Evolutionary conservation across 2,113 vertebrate genomes (phyloP).

Genomic region (Phodopus roborovskii): DNA sequence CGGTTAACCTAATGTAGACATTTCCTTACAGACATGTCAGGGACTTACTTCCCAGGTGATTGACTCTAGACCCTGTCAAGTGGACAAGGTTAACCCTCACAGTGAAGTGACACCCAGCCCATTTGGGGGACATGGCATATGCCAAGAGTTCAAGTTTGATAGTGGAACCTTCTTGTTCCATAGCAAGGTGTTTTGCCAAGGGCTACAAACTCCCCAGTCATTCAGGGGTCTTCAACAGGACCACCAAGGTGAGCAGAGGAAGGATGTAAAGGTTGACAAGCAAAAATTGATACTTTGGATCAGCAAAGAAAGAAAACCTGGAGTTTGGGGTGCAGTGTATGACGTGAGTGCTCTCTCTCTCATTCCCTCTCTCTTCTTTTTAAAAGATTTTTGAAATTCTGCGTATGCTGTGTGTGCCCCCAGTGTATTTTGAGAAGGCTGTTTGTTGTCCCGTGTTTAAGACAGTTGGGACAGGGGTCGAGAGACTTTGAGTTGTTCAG

Average conservation of each 20-base stretch:
- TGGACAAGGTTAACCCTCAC: not conserved
- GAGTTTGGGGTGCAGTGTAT: too few species aligned
- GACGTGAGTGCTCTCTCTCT: too few species aligned
- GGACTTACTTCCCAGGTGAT: not conserved
- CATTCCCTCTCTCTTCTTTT: too few species aligned
- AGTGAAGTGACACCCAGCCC: not conserved
- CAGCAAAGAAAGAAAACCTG: not conserved
- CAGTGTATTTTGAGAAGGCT: not conserved
- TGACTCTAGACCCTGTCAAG: not conserved
- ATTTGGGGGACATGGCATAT: not conserved
- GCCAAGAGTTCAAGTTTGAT: not conserved
- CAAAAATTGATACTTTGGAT: not conserved
- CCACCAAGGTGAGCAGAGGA: not conserved
- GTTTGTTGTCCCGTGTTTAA: not conserved
- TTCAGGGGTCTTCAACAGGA: not conserved
- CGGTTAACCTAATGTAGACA: not conserved
- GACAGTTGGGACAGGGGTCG: not conserved
- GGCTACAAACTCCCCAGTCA: not conserved
- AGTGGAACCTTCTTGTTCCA: fast-evolving
- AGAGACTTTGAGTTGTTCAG: not conserved
- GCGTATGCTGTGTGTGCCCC: not conserved
- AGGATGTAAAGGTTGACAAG: not conserved
- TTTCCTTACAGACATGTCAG: not conserved
- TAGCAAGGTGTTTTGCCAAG: not conserved
- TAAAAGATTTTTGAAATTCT: not conserved